Evolutionary conservation across 2,888 invertebrate species (phyloP).

Genomic region (Macrosiphum euphorbiae): DNA sequence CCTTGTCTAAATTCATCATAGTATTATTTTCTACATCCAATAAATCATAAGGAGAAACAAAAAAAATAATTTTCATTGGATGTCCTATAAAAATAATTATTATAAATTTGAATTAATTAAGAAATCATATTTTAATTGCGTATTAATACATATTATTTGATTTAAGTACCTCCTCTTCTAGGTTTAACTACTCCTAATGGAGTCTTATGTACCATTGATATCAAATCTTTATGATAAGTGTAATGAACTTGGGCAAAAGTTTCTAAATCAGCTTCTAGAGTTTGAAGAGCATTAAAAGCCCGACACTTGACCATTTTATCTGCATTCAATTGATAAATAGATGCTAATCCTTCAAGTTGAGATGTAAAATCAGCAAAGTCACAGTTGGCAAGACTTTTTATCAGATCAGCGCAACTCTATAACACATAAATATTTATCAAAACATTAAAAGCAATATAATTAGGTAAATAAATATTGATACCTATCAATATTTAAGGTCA

Average conservation of each 20-base stretch:
- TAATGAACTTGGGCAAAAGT: constrained; percentile 82
- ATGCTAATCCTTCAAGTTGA: constrained; percentile 90
- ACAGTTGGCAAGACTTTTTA: constrained; percentile 84
- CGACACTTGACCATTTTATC: constrained; percentile 96
- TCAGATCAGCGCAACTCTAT: constrained; percentile 90
- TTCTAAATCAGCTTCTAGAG: constrained; percentile 89
- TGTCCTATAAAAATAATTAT: constrained; percentile 76
- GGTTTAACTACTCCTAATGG: constrained; percentile 89
- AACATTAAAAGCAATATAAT: background rate
- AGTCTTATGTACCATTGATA: constrained; percentile 84
- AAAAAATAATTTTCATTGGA: constrained; percentile 94
- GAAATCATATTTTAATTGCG: background rate
- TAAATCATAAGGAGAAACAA: constrained; percentile 92
- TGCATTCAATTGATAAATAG: constrained; percentile 93
- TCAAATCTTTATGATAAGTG: constrained; percentile 79
- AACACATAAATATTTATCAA: constrained; percentile 64
- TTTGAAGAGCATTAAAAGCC: constrained; percentile 92
- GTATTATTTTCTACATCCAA: constrained; percentile 82
- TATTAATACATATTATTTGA: background rate
- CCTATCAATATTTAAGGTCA: background rate
- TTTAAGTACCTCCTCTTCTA: constrained; percentile 79
- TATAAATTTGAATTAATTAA: background rate
- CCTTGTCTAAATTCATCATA: constrained; percentile 81
- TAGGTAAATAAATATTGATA: background rate
- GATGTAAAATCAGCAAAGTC: constrained; percentile 93